Evolutionary conservation across 1,140 invertebrate genomes (phyloP), one percentile per base, ranked within the genome.

Genomic region (Gerris buenoi): DNA sequence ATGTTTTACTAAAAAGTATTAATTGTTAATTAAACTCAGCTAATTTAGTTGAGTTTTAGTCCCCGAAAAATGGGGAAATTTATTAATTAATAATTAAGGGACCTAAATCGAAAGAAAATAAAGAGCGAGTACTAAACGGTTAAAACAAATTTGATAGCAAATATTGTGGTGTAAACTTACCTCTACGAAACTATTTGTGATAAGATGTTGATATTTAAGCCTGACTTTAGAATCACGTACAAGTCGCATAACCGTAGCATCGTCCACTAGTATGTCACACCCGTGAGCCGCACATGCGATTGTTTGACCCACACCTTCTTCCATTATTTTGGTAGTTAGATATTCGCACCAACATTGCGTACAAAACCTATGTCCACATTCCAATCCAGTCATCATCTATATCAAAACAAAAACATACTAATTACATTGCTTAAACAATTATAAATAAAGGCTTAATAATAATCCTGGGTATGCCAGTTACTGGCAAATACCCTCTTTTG

Each of bases 121-220:
- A n/a, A n/a, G n/a, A 46, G 18, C 33, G 5, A 18, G 18, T 46
- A 46, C 18, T 46, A 46, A 46, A 46, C 5, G 33, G 33, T 46
- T 46, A 46, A 46, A 46, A 46, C 18, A n/a, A n/a, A n/a, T n/a
- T n/a, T n/a, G n/a, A n/a, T n/a, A n/a, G n/a, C n/a, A n/a, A n/a
- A n/a, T 23, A 64, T 25, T 56, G n/a, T n/a, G n/a, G n/a, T n/a
- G n/a, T n/a, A n/a, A n/a, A 75, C 74, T 80, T 79, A 93, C 91
- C 83, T 95, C 91, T 64, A 99, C 95, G 84, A 98, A 99, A 82
- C 93, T 97, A 80, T 98, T 98, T 58, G 95, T 96, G 70, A 98
- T 97, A 70, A 98, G 84, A 80, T 97, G 94, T 76, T 97, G 95
- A 80, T 98, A 98, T 79, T 96, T 97, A 71, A 95, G 83, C 81